Evolutionary conservation across 2,113 vertebrate genomes (phyloP).

Genomic region (Benitochromis conjunctus): DNA sequence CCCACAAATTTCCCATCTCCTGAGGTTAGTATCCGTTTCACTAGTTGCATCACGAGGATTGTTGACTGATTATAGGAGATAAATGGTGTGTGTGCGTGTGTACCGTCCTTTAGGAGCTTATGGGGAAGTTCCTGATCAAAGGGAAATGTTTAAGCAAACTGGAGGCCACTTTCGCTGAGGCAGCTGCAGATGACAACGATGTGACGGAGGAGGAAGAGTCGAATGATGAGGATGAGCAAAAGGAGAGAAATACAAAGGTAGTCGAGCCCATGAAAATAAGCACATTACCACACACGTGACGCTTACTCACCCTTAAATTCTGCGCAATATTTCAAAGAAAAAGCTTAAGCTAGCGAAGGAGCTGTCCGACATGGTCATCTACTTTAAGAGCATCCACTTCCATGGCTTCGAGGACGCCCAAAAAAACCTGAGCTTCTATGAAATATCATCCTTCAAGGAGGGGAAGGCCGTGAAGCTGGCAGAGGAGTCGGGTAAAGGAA

Average conservation of each 20-base stretch:
- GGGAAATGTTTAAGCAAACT: conserved; percentile 88
- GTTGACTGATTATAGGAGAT: neutral
- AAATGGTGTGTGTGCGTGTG: neutral
- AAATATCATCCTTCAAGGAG: conserved; percentile 91
- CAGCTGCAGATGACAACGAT: conserved; percentile 57
- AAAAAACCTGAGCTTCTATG: conserved; percentile 79
- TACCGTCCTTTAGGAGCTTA: conserved; percentile 78
- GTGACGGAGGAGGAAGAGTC: conserved; percentile 93
- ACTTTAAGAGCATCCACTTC: conserved; percentile 92
- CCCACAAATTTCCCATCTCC: conserved; percentile 84
- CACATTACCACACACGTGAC: neutral
- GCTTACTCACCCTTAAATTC: neutral
- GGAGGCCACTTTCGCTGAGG: conserved; percentile 63
- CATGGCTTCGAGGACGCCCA: conserved; percentile 76
- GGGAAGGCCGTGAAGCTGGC: conserved; percentile 79
- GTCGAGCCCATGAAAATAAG: neutral
- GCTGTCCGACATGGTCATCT: conserved; percentile 88
- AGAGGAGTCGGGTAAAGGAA: conserved; percentile 80
- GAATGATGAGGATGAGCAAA: conserved; percentile 55
- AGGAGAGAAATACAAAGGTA: conserved; percentile 61
- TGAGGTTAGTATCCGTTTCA: conserved; percentile 72
- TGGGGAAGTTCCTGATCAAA: conserved; percentile 91
- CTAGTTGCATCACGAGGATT: neutral
- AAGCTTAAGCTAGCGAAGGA: conserved; percentile 84
- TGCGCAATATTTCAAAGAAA: conserved; percentile 59